phyloP scores from a whole-genome alignment of 1,140 invertebrate species.

The Sitophilus oryzae region DNA sequence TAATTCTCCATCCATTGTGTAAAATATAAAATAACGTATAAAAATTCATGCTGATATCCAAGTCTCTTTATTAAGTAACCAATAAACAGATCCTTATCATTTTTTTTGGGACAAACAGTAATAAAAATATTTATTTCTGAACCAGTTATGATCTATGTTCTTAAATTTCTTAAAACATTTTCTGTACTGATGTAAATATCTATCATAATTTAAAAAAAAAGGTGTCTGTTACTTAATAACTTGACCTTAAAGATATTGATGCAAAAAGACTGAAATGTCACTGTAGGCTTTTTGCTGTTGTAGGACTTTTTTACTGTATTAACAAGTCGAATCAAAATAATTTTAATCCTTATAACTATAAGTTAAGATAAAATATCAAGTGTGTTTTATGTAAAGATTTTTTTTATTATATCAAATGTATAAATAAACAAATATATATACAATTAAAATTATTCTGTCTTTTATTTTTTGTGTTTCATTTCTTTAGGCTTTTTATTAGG shows the following conservation, averaged over 20 bases:
- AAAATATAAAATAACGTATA: slow-evolving; percentile 9
- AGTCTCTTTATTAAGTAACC: background rate
- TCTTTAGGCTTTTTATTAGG: too few relatives aligned
- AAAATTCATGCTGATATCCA: background rate
- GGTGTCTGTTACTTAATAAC: slow-evolving; percentile 21
- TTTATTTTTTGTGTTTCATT: too few relatives aligned
- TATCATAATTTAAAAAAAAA: background rate
- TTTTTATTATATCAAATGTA: slow-evolving; percentile 35
- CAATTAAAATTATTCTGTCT: slow-evolving; percentile 8
- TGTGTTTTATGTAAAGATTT: slow-evolving; percentile 32
- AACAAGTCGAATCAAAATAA: slow-evolving; percentile 18
- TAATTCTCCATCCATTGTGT: slow-evolving; percentile 25
- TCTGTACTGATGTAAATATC: background rate
- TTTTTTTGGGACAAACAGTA: too few relatives aligned
- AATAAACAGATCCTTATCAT: slow-evolving; percentile 2
- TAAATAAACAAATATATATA: slow-evolving; percentile 34
- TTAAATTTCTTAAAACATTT: slow-evolving; percentile 4
- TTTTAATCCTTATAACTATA: slow-evolving; percentile 7
- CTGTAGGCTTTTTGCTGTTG: slow-evolving; percentile 33
- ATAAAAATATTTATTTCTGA: background rate
- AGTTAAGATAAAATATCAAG: background rate
- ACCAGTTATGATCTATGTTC: background rate
- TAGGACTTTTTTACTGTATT: slow-evolving; percentile 8
- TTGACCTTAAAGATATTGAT: slow-evolving; percentile 27
- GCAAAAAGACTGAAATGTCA: slow-evolving; percentile 35